Evolutionary conservation across 2,113 vertebrate species (phyloP).

Genomic region (Murina feae): DNA sequence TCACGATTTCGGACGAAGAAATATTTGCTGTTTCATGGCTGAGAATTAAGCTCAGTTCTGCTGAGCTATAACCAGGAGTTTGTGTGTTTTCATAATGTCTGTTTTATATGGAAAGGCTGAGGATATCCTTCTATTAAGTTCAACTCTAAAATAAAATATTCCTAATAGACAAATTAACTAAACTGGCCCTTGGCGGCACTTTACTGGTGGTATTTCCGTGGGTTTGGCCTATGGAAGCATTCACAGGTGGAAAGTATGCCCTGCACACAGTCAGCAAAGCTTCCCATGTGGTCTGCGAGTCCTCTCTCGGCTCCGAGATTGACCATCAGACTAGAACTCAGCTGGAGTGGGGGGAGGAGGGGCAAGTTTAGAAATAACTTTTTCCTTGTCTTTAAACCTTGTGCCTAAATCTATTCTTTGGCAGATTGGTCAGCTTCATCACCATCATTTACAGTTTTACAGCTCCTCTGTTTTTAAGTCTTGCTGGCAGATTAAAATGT

Average conservation of each 20-base stretch:
- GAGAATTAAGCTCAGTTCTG: background rate
- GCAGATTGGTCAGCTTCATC: background rate
- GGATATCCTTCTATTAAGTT: background rate
- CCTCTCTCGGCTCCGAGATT: background rate
- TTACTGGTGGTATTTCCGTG: background rate
- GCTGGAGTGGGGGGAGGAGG: background rate
- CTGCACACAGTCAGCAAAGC: background rate
- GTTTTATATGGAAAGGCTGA: background rate
- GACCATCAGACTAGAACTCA: background rate
- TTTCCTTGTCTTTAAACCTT: background rate
- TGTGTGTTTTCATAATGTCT: background rate
- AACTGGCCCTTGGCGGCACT: background rate
- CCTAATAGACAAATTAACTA: background rate
- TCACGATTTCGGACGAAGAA: background rate
- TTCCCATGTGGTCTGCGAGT: background rate
- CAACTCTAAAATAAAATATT: constrained; percentile 15
- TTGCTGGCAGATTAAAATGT: background rate
- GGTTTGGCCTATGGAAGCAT: background rate
- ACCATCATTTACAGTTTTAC: background rate
- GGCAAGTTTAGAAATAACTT: background rate
- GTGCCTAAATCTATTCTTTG: background rate
- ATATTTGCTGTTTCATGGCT: background rate
- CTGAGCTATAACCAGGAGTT: background rate
- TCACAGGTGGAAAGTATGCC: background rate
- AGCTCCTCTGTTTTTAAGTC: background rate